phyloP scores from a whole-genome alignment of 2,113 vertebrate species.

The Hypanus sabinus region DNA sequence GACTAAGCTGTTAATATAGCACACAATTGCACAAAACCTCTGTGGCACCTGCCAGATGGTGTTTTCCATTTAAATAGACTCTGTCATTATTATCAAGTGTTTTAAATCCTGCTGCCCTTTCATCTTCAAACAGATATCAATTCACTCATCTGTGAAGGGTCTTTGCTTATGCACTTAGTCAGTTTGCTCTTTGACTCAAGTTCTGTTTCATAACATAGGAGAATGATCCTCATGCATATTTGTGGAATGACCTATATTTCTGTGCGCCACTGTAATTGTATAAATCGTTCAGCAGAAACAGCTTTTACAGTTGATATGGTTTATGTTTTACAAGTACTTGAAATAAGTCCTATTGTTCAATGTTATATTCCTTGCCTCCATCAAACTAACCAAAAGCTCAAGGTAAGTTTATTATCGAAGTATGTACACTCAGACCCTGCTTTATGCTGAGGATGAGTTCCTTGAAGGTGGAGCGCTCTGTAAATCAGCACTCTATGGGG shows the following conservation, averaged over 20 bases:
- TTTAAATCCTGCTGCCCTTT: conserved; percentile 33
- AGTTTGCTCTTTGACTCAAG: background rate
- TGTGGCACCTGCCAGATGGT: conserved; percentile 18
- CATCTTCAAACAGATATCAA: conserved; percentile 3
- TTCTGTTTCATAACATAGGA: background rate
- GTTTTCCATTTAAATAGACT: background rate
- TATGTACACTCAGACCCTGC: too few relatives aligned
- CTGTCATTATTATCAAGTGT: conserved; percentile 26
- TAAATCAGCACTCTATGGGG: too few relatives aligned
- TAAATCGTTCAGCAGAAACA: too few relatives aligned
- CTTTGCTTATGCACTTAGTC: background rate
- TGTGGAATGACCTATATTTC: background rate
- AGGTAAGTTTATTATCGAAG: too few relatives aligned
- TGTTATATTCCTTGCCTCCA: too few relatives aligned
- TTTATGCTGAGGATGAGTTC: too few relatives aligned
- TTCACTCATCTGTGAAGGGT: background rate
- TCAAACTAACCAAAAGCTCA: too few relatives aligned
- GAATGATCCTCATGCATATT: background rate
- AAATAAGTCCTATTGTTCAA: too few relatives aligned
- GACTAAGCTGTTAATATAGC: background rate
- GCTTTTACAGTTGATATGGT: background rate
- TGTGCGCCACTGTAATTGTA: background rate
- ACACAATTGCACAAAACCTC: background rate
- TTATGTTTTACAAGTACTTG: background rate
- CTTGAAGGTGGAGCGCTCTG: too few relatives aligned